Evolutionary conservation across 1,140 invertebrate species (phyloP), one percentile per base, ranked within the genome.

Genomic region (Trachymyrmex septentrionalis): DNA sequence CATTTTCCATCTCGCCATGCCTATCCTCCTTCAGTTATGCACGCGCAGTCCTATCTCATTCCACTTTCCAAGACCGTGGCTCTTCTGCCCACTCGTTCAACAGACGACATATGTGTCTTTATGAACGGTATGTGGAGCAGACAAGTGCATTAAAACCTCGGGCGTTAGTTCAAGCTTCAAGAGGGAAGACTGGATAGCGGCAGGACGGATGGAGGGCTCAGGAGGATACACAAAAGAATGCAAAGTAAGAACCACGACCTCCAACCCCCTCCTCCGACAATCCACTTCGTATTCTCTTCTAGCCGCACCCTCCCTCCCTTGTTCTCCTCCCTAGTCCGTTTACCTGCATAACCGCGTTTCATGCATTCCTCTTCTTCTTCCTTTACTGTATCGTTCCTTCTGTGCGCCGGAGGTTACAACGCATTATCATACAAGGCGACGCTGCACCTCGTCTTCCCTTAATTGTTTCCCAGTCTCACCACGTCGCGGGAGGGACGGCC

Each of bases 111-210:
- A 93, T 92, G 93, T 93, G 93, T 94, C 94, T 95, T 95, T 95
- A 95, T 95, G 93, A 94, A 92, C 93, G 94, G 88, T 94, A 95
- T 94, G 93, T 93, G 85, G 91, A 95, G 94, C 94, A 95, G 94
- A 95, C 94, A 95, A 95, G 94, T 95, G 94, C 94, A 95, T 95
- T 95, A 95, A 95, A 95, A 94, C 92, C 94, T 93, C 92, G 94
- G 94, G 93, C 94, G 93, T 95, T 94, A 93, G 94, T 94, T 95
- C 93, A 94, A 93, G 93, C 92, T 92, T 93, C 82, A 94, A 95
- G 94, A 94, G 94, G 90, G 81, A 85, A 64, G 78, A 89, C 78
- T 75, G 69, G 84, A 10, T 44, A 44, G 90, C 75, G 80, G 87
- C 78, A 88, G 89, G 88, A 81, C 73, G 59, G 85, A 91, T 92